Evolutionary conservation across 2,797 vertebrate species (phyloP).

Genomic region (Bradypodion pumilum): DNA sequence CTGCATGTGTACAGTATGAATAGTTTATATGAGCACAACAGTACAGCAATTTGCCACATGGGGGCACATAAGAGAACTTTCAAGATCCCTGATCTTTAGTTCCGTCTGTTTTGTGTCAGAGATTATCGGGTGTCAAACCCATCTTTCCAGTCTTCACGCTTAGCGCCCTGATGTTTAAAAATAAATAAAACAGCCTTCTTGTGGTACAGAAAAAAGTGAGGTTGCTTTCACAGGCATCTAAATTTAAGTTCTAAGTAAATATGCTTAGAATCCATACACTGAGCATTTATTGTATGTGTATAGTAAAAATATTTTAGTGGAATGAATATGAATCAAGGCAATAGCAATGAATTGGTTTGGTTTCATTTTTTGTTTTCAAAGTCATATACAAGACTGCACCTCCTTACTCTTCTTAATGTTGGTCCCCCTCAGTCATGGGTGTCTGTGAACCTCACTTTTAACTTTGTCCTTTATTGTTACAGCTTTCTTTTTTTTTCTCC

Average conservation of each 20-base stretch:
- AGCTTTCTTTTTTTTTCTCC: background rate
- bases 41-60: conserved; percentile 38
- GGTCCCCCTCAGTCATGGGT: no score
- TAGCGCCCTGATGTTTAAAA: no score
- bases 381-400: background rate
- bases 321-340: background rate
- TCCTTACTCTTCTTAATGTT: background rate
- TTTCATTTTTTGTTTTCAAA: background rate
- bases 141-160: no score
- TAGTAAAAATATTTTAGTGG: background rate
- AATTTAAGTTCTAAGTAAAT: background rate
- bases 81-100: conserved; percentile 23
- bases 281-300: background rate
- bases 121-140: no score
- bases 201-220: no score
- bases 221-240: background rate
- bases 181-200: no score
- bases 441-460: background rate
- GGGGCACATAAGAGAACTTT: conserved; percentile 50
- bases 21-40: background rate
- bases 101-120: no score
- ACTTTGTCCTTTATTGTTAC: no score
- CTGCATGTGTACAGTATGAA: background rate
- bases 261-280: no score
- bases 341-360: background rate